Base-by-base conservation (phyloP, 1,140 invertebrate species). In the Aphaenogaster ashmeadi region DNA sequence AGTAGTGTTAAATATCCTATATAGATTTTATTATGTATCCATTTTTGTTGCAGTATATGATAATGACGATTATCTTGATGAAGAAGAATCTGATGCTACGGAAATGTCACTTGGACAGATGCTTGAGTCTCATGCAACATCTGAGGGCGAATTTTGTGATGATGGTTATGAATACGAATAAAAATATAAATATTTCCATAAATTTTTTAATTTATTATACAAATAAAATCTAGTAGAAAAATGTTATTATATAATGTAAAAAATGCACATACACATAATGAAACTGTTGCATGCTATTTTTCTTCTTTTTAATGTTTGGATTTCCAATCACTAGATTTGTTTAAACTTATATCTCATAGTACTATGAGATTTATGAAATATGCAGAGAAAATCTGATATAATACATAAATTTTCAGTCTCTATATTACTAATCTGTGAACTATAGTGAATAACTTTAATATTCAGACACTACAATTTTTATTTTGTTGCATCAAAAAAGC, bases 71-170 rank as follows among this genome's bases (percentile, higher is more conserved):
- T 94, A 95, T 58, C 89, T 95, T n/a, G 95, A 96, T 47, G 95
- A 95, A 54, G 95, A 95, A n/a, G 93, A 95, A 62, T 75, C 83
- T 72, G 94, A 95, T 67, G 79, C 91, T 11, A 93, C 94, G 27
- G 95, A 95, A 89, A 94, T 96, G 87, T 96, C 95, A 50, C 94
- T 96, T 27, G 94, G 95, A 41, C 93, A 96, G 74, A 94, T 96
- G 89, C 93, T 97, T 44, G 94, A 94, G 80, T 91, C 94, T n/a
- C 74, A 74, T n/a, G 88, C 36, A 8, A 67, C 74, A 36, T 91
- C 92, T 78, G 94, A 95, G 47, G 7, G 18, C 33, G 94, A 94
- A 74, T 81, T 56, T 71, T 93, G 93, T 56, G 94, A 93, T 5
- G 93, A 95, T 84, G 94, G 91, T 13, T 94, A 93, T 62, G 93